Conservation (phyloP, 2,888 invertebrate species). For the Girardia tigrina region DNA sequence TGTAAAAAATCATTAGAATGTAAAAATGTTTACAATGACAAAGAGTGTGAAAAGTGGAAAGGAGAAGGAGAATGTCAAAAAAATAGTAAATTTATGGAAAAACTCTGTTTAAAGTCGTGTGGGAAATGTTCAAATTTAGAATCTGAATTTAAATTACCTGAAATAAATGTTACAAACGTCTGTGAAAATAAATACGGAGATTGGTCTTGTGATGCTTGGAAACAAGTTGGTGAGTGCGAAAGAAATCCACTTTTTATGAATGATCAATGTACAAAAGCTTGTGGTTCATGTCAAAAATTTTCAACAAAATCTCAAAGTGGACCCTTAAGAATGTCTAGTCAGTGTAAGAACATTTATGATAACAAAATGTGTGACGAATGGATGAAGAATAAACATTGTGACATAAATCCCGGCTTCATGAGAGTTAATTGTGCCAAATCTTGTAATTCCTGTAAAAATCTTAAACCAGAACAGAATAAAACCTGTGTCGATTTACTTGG, state of each 20-base stretch:
- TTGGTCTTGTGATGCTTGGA: constrained; percentile 5
- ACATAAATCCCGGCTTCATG: background rate
- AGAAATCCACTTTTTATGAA: constrained; percentile 6
- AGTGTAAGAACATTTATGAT: background rate
- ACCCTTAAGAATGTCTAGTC: background rate
- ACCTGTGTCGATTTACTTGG: background rate
- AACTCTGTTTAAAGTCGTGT: background rate
- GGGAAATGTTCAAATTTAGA: background rate
- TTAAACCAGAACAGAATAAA: background rate
- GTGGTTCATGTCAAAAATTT: background rate
- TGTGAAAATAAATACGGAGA: constrained; percentile 17
- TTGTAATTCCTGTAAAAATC: background rate
- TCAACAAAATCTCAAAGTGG: background rate
- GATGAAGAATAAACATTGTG: background rate
- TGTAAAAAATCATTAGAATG: background rate
- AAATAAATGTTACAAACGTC: background rate
- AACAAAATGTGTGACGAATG: background rate
- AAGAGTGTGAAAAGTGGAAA: background rate
- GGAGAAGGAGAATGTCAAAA: background rate
- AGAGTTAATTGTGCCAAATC: constrained; percentile 1
- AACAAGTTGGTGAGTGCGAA: constrained; percentile 21
- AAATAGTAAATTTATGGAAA: background rate
- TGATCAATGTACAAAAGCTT: background rate
- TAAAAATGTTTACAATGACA: background rate
- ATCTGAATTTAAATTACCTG: background rate